Conservation (phyloP, 1,140 invertebrate genomes). For the Laodelphax striatellus region DNA sequence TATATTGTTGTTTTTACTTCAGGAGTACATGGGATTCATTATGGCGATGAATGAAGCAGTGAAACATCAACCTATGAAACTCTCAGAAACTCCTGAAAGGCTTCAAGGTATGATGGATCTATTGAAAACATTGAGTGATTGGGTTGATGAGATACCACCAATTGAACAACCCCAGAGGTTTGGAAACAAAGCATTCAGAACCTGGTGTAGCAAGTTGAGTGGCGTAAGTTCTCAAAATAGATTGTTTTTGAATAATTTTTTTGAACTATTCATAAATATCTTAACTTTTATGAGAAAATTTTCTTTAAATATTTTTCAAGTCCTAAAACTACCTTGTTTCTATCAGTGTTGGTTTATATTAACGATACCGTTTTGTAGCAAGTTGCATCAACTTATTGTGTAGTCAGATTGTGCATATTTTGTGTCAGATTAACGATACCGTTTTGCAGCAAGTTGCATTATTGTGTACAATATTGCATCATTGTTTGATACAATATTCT, state of each 20-base stretch:
- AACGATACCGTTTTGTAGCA: too few species aligned
- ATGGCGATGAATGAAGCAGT: slow-evolving; percentile 74
- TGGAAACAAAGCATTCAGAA: slow-evolving; percentile 88
- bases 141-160: slow-evolving; percentile 78
- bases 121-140: slow-evolving; percentile 58
- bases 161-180: slow-evolving; percentile 91
- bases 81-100: slow-evolving; percentile 47
- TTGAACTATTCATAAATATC: too few species aligned
- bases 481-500: too few species aligned
- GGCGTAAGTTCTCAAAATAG: slow-evolving; percentile 41
- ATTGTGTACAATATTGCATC: too few species aligned
- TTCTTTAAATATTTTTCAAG: too few species aligned
- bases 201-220: slow-evolving; percentile 71
- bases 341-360: too few species aligned
- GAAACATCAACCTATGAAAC: slow-evolving; percentile 58
- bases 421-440: too few species aligned
- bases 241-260: slow-evolving; percentile 1
- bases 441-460: too few species aligned
- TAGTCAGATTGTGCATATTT: too few species aligned
- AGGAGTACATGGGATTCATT: slow-evolving; percentile 78
- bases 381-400: too few species aligned
- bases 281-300: too few species aligned
- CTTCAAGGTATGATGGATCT: slow-evolving; percentile 51
- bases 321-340: too few species aligned
- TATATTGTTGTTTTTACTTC: slow-evolving; percentile 6